Base-by-base conservation (phyloP, 2,797 vertebrate species). In the Oreonectes daqikongensis region DNA sequence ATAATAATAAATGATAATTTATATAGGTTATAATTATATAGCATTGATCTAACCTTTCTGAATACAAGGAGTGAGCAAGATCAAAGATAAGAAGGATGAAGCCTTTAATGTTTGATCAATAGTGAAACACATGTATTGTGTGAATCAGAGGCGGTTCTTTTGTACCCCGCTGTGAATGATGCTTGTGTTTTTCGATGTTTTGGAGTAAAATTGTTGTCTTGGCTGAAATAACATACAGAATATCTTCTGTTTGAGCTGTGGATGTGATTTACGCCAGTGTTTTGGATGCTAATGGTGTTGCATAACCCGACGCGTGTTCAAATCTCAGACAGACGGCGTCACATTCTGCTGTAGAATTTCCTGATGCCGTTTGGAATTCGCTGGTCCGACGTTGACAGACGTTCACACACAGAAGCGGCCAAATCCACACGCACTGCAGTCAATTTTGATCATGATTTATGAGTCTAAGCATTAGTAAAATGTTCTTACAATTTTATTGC, bases 321-420 rank as follows among this genome's bases (percentile, higher is more conserved):
- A 22, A 78, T 72, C 76, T 44, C 60, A 57, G 60, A 78, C 76
- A 78, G 68, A 44, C 38, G 53, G 5, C 15, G 40, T 76, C 48
- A 35, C 69, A 72, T 65, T 78, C 61, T 65, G 69, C 61, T 78
- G 64, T 53, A 42, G 68, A 78, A 65, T 71, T 71, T 70, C 59
- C 48, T 71, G 35, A 55, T 35, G 35, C 69, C 12, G 76, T 46
- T 65, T 71, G 76, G 60, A 72, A 78, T 78, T 57, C 5, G 3
- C 50, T 66, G 69, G 12, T 44, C 28, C 0, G 5, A 24, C 60
- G 20, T 48, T 69, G 74, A 42, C 74, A 76, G 53, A 60, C 65
- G 48, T 50, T 50, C 64, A 75, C 35, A 67, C 52, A 24, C 5
- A 38, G 44, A 48, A 26, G 9, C 40, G 17, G 74, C 65, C 74